phyloP scores from a whole-genome alignment of 2,888 invertebrate genomes.

The Alcis repandata region DNA sequence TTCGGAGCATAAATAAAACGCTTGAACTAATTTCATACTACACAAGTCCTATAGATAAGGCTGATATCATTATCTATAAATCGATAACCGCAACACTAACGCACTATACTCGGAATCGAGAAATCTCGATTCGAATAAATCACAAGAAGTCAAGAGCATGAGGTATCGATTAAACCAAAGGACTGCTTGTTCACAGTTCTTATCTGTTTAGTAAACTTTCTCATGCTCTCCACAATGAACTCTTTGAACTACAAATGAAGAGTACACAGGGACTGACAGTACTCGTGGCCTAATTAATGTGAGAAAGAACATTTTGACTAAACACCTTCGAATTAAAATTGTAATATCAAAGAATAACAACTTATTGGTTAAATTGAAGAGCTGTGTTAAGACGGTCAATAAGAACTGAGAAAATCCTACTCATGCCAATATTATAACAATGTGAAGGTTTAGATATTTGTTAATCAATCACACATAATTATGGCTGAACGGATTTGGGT shows the following conservation, averaged over 20 bases:
- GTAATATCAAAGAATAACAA: no score
- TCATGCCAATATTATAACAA: no score
- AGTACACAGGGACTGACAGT: conserved; percentile 18
- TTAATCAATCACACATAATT: no score
- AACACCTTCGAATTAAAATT: no score
- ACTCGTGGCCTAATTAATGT: conserved; percentile 23
- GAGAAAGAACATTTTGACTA: background rate
- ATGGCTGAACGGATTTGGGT: no score
- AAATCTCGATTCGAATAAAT: conserved; percentile 50
- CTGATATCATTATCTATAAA: conserved; percentile 39
- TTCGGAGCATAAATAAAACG: background rate
- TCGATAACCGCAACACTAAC: conserved; percentile 42
- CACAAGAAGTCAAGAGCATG: conserved; percentile 47
- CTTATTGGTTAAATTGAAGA: no score
- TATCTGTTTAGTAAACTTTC: conserved; percentile 61
- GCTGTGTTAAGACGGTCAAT: no score
- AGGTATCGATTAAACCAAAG: conserved; percentile 47
- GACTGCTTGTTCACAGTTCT: conserved; percentile 48
- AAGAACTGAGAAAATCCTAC: no score
- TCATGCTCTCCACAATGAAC: conserved; percentile 60
- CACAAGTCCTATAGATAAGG: conserved; percentile 18
- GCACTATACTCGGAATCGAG: conserved; percentile 40
- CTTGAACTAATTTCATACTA: conserved; percentile 11
- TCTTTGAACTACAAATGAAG: conserved; percentile 54
- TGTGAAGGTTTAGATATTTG: no score